A percentile compares a stretch with the other conserved stretches of the same genome.
Evolutionary conservation across 2,888 invertebrate species (phyloP).

Genomic region (Halictus ligatus): DNA sequence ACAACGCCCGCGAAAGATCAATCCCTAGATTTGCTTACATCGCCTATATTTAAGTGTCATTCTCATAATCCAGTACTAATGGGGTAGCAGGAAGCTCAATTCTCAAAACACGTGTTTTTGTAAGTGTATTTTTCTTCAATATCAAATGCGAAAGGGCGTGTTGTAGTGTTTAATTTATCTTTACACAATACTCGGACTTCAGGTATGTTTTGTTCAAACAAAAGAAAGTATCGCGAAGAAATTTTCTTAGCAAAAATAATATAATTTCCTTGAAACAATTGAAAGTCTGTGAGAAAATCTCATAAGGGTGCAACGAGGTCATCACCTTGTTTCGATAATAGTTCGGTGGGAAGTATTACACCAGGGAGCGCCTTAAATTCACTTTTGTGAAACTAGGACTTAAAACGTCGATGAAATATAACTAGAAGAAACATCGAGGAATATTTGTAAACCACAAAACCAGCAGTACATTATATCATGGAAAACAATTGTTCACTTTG

Average conservation of each 20-base stretch:
- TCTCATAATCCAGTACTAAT: not conserved
- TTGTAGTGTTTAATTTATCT: not conserved
- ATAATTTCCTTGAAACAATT: not conserved
- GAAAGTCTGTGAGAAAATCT: conserved; percentile 1
- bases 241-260: not conserved
- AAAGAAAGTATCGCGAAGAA: not conserved
- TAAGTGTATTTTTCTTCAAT: not conserved
- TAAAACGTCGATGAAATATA: not conserved
- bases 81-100: not conserved
- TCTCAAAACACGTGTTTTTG: not conserved
- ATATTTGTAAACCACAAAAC: not conserved
- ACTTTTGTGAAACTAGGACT: conserved; percentile 9
- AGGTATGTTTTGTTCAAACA: not conserved
- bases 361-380: conserved; percentile 9
- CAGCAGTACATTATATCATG: not conserved
- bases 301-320: conserved; percentile 13
- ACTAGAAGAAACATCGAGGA: not conserved
- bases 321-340: conserved; percentile 14
- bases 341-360: conserved; percentile 15
- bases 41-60: not conserved
- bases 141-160: not conserved
- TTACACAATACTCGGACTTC: too few relatives aligned
- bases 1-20: too few relatives aligned
- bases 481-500: not conserved
- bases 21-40: too few relatives aligned